Evolutionary conservation across 2,113 vertebrate genomes (phyloP).

Genomic region (Mastomys coucha): DNA sequence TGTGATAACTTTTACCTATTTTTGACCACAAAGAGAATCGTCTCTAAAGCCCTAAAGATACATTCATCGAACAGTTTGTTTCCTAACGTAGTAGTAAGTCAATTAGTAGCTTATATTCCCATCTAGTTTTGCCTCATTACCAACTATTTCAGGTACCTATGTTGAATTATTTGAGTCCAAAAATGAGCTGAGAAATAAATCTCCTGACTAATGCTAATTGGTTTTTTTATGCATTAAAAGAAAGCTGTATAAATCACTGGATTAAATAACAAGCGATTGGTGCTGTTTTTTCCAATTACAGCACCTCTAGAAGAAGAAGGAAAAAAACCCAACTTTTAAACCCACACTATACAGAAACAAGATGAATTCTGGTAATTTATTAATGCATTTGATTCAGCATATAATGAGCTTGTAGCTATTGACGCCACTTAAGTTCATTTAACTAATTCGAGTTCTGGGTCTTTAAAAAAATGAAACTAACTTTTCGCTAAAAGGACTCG

Average conservation of each 20-base stretch:
- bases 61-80: conserved; percentile 51
- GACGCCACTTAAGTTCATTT: conserved; percentile 83
- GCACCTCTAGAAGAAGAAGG: conserved; percentile 74
- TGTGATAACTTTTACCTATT: background rate
- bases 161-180: conserved; percentile 80
- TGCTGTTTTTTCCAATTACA: conserved; percentile 84
- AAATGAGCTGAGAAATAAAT: conserved; percentile 81
- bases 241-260: conserved; percentile 79
- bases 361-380: conserved; percentile 85
- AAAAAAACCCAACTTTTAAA: background rate
- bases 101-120: conserved; percentile 74
- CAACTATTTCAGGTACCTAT: conserved; percentile 71
- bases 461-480: conserved; percentile 73
- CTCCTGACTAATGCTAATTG: conserved; percentile 83
- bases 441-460: conserved; percentile 82
- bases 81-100: conserved; percentile 49
- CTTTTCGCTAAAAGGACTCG: conserved; percentile 73
- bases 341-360: conserved; percentile 84
- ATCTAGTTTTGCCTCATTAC: conserved; percentile 62
- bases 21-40: background rate
- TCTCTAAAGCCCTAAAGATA: conserved; percentile 54
- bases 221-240: conserved; percentile 78
- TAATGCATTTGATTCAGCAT: conserved; percentile 83
- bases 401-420: conserved; percentile 85
- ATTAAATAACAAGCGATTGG: conserved; percentile 86